phyloP scores from a whole-genome alignment of 2,113 vertebrate species.

The Dascyllus trimaculatus region DNA sequence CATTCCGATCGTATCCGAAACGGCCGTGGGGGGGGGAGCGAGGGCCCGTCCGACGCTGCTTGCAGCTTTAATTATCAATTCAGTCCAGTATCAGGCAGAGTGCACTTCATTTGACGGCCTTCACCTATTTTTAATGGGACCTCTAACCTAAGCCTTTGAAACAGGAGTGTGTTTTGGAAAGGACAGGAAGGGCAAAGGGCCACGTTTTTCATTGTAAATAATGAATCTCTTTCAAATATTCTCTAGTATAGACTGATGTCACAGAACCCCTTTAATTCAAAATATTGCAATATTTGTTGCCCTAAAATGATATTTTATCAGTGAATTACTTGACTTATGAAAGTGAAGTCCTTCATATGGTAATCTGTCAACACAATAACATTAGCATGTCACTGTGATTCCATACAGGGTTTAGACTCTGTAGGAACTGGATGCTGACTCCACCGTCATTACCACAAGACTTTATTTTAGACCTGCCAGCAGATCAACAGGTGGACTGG shows the following conservation, averaged over 20 bases:
- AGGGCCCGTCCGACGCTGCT: no score
- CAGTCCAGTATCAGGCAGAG: slow-evolving; percentile 28
- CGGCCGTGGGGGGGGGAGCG: no score
- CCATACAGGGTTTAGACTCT: slow-evolving; percentile 36
- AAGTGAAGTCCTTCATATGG: slow-evolving; percentile 15
- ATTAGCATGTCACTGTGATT: slow-evolving; percentile 45
- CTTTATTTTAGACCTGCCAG: no score
- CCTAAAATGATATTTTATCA: slow-evolving; percentile 36
- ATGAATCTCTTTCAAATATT: background rate
- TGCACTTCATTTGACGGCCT: slow-evolving; percentile 26
- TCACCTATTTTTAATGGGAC: slow-evolving; percentile 24
- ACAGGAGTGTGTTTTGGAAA: background rate
- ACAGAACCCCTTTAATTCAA: background rate
- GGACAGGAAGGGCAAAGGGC: background rate
- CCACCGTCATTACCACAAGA: background rate
- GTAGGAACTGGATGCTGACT: slow-evolving; percentile 18
- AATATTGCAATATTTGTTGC: slow-evolving; percentile 31
- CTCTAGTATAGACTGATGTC: slow-evolving; percentile 16
- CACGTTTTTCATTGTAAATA: no score
- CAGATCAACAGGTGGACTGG: no score
- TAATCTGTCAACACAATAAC: slow-evolving; percentile 52
- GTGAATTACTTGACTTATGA: slow-evolving; percentile 33
- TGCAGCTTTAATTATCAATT: slow-evolving; percentile 59
- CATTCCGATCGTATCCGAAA: no score
- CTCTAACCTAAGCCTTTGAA: slow-evolving; percentile 4